A percentile compares a stretch with the other conserved stretches of the same genome.
phyloP scores from a whole-genome alignment of 2,888 invertebrate genomes.

The Drosophila anceps region DNA sequence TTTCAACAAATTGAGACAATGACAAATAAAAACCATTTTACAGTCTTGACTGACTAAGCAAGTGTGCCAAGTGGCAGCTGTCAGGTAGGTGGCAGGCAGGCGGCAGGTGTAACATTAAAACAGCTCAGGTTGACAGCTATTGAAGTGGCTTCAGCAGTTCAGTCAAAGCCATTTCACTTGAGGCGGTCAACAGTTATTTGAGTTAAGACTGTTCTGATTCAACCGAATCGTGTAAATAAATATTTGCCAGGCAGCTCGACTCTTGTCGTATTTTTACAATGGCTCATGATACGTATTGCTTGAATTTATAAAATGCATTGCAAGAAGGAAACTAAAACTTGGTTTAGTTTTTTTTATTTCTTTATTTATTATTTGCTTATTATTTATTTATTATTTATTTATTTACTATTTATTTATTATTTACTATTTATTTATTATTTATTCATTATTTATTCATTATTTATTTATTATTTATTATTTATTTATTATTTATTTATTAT shows the following conservation, averaged over 20 bases:
- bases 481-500: no score
- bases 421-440: no score
- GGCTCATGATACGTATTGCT: background rate
- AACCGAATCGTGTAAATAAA: background rate
- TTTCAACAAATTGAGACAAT: constrained; percentile 15
- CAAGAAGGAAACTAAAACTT: background rate
- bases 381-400: no score
- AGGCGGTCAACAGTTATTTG: background rate
- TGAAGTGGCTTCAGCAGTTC: constrained; percentile 3
- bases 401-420: no score
- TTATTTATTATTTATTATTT: no score
- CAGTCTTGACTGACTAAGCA: constrained; percentile 3
- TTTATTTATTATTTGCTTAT: background rate
- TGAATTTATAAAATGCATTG: background rate
- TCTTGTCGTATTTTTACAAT: background rate
- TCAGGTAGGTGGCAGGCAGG: no score
- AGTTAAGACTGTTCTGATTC: background rate
- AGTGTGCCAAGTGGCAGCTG: background rate
- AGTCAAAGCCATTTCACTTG: background rate
- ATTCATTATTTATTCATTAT: no score
- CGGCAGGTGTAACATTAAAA: background rate
- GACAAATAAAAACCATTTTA: background rate
- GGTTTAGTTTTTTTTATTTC: background rate
- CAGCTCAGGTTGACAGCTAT: background rate
- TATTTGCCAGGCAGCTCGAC: background rate